Percentiles rank a stretch among this genome's conserved stretches.
phyloP scores from a whole-genome alignment of 2,113 vertebrate species.

The Nibea albiflora region DNA sequence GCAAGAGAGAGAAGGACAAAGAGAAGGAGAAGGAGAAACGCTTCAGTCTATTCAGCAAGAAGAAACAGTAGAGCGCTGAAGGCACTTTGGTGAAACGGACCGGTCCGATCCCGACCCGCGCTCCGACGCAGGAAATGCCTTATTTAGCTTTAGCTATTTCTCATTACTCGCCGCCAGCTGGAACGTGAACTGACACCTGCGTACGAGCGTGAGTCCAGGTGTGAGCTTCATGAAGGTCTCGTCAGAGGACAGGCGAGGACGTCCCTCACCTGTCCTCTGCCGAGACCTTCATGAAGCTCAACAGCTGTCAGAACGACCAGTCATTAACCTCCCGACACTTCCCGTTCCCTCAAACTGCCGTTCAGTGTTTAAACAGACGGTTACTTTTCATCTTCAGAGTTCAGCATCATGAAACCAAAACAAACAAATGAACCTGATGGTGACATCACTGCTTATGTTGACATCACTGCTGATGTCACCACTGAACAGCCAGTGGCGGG shows the following conservation, averaged over 20 bases:
- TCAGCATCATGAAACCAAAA: neutral
- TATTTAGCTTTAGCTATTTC: slow-evolving; percentile 15
- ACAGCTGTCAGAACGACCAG: neutral
- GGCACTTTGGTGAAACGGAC: slow-evolving; percentile 41
- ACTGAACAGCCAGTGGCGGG: slow-evolving; percentile 6
- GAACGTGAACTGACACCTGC: slow-evolving; percentile 13
- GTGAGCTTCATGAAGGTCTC: neutral
- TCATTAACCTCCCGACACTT: neutral
- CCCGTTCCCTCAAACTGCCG: neutral
- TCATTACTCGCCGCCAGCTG: neutral
- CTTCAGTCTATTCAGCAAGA: slow-evolving; percentile 98
- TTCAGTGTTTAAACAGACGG: too few relatives aligned
- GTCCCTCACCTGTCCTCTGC: neutral
- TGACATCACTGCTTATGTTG: neutral
- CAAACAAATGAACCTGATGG: too few relatives aligned
- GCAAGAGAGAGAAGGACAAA: slow-evolving; percentile 95
- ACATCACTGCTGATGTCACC: slow-evolving; percentile 19
- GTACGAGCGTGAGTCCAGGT: neutral
- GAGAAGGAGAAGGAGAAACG: slow-evolving; percentile 96
- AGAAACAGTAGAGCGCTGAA: slow-evolving; percentile 88
- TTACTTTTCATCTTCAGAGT: too few relatives aligned
- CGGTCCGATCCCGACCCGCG: neutral
- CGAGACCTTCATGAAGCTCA: neutral
- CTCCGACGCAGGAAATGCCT: neutral
- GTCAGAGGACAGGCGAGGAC: neutral